A percentile compares a stretch with the other conserved stretches of the same genome.
Evolutionary conservation across 2,888 invertebrate genomes (phyloP).

Genomic region (Apamea anceps): DNA sequence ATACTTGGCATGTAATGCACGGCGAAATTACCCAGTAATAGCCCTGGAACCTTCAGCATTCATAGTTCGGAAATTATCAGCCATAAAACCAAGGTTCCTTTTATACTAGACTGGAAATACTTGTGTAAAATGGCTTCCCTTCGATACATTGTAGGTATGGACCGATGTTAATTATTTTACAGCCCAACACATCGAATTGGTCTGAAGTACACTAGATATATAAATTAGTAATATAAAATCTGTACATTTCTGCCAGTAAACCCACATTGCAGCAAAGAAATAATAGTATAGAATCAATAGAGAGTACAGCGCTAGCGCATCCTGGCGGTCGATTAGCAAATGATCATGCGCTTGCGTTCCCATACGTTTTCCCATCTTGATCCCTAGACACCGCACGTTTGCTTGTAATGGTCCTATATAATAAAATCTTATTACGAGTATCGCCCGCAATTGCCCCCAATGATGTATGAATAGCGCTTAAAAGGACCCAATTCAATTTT

Average conservation of each 20-base stretch:
- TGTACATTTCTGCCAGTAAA: slow-evolving; percentile 56
- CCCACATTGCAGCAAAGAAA: slow-evolving; percentile 43
- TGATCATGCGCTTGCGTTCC: slow-evolving; percentile 77
- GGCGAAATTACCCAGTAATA: slow-evolving; percentile 87
- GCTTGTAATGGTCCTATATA: slow-evolving; percentile 85
- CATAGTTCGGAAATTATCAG: slow-evolving; percentile 89
- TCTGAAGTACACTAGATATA: slow-evolving; percentile 44
- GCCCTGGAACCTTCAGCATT: slow-evolving; percentile 85
- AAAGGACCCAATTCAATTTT: slow-evolving; percentile 80
- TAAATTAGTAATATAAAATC: slow-evolving; percentile 59
- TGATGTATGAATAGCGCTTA: slow-evolving; percentile 81
- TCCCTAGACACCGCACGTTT: slow-evolving; percentile 85
- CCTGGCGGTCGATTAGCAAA: slow-evolving; percentile 75
- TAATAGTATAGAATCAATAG: slow-evolving; percentile 66
- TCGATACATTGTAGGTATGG: slow-evolving; percentile 73
- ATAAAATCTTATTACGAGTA: slow-evolving; percentile 87
- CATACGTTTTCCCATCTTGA: slow-evolving; percentile 80
- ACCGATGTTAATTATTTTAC: slow-evolving; percentile 75
- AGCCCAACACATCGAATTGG: slow-evolving; percentile 55
- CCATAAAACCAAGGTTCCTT: slow-evolving; percentile 86
- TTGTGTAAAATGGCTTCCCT: slow-evolving; percentile 79
- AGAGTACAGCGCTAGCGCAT: slow-evolving; percentile 60
- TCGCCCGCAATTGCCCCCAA: slow-evolving; percentile 80
- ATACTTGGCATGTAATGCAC: slow-evolving; percentile 83
- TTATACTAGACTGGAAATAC: slow-evolving; percentile 84